Percentiles rank a stretch among this genome's conserved stretches.
Evolutionary conservation across 2,113 vertebrate species (phyloP).

Genomic region (Asarcornis scutulata): DNA sequence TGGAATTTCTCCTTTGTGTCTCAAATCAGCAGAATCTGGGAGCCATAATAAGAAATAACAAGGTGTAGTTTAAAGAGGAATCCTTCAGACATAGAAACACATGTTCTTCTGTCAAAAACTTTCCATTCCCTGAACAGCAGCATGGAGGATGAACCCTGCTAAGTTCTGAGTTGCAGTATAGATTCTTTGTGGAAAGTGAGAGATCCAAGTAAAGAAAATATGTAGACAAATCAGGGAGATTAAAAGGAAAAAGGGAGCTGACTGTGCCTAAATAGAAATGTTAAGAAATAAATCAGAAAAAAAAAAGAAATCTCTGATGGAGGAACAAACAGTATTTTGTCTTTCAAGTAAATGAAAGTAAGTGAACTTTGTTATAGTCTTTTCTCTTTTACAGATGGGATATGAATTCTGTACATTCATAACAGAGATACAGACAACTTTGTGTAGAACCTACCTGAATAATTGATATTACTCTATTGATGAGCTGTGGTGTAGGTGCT

Average conservation of each 20-base stretch:
- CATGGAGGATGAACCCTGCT: neutral
- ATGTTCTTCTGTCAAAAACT: neutral
- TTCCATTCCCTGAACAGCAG: neutral
- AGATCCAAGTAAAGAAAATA: neutral
- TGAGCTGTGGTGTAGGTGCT: neutral
- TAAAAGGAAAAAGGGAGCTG: neutral
- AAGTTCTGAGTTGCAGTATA: neutral
- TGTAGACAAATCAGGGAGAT: neutral
- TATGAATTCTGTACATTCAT: neutral
- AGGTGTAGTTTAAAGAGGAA: constrained; percentile 3
- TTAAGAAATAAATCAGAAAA: neutral
- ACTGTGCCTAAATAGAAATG: neutral
- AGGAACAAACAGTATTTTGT: neutral
- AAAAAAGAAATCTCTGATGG: neutral
- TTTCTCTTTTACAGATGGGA: neutral
- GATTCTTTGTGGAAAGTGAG: neutral
- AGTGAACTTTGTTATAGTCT: neutral
- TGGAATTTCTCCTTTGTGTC: constrained; percentile 44
- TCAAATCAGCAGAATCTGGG: constrained; percentile 53
- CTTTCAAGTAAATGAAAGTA: neutral
- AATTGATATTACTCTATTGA: neutral
- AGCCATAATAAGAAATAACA: constrained; percentile 17
- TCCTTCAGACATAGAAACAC: neutral
- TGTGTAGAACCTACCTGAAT: neutral
- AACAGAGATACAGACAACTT: neutral